Evolutionary conservation across 2,113 vertebrate species (phyloP), one percentile per base, ranked within the genome.

Genomic region (Eira barbara): DNA sequence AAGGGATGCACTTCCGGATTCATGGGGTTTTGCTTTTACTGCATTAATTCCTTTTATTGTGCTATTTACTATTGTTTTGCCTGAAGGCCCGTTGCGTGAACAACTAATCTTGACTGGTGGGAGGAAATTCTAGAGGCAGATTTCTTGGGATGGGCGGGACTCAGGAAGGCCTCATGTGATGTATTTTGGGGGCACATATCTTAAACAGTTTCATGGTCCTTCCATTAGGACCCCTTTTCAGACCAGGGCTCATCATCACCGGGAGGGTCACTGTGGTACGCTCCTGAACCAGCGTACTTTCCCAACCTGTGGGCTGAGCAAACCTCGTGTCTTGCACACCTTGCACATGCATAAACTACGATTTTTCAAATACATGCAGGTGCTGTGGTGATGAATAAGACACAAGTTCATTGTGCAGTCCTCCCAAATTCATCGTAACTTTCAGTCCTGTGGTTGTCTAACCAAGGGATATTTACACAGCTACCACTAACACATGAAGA

Each of bases 381-480:
- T 52, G 31, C 13, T 15, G 4, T 6, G 0, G 18, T 59, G 86
- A 71, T 73, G 49, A 65, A 71, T 55, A 88, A 67, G 88, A 49
- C 23, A 12, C 92, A 82, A 15, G 47, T 57, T 78, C 65, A 36
- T 90, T 85, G 17, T 73, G 11, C 18, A 57, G n/a, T 14, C 52
- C 29, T 63, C 55, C 34, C 69, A 78, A 82, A 83, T 49, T 76
- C 83, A 45, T 23, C 23, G 42, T 63, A 63, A 36, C 29, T 55
- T 59, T 93, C 57, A 67, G 20, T 89, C 36, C 39, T 13, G 20
- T n/a, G 57, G 49, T 71, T 96, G 89, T 71, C 81, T 65, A 67
- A 59, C 59, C 47, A 83, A 80, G 90, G 39, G 39, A 87, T 76
- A 85, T 85, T 94, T 86, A 86, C 95, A 82, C 59, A 39, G 20